Evolutionary conservation across 1,140 invertebrate species (phyloP).

Genomic region (Geopemphigus sp.): DNA sequence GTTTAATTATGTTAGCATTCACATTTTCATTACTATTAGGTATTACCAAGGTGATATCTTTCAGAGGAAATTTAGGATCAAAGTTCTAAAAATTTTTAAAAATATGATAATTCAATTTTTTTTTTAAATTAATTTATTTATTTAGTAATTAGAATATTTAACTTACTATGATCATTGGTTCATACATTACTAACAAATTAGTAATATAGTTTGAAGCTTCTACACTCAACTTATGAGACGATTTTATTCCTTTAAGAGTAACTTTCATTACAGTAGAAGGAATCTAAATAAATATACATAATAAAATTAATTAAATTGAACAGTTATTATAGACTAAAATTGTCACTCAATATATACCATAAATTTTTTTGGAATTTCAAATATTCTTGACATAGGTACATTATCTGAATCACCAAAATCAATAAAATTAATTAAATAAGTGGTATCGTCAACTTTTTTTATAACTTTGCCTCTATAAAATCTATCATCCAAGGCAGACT

Average conservation of each 20-base stretch:
- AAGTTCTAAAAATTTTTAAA: constrained; percentile 16
- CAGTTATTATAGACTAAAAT: not conserved
- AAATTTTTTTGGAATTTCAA: constrained; percentile 19
- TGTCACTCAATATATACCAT: constrained; percentile 4
- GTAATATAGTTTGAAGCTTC: constrained; percentile 4
- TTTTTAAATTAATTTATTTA: not conserved
- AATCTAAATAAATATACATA: not conserved
- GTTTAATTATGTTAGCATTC: not conserved
- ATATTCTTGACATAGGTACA: constrained; percentile 9
- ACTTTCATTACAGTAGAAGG: constrained; percentile 10
- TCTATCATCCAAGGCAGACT: constrained; percentile 8
- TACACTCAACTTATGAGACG: not conserved
- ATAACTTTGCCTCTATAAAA: constrained; percentile 40
- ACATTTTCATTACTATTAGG: constrained; percentile 30
- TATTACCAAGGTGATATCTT: constrained; percentile 10
- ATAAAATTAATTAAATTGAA: not conserved
- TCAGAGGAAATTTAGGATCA: not conserved
- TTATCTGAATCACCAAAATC: constrained; percentile 42
- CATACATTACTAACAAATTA: constrained; percentile 26
- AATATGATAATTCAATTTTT: too few relatives aligned
- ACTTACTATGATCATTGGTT: constrained; percentile 29
- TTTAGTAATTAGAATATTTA: not conserved
- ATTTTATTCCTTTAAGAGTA: constrained; percentile 14
- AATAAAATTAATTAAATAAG: constrained; percentile 37
- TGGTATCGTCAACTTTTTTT: constrained; percentile 9